Evolutionary conservation across 2,113 vertebrate genomes (phyloP).

Genomic region (Edolisoma coerulescens): DNA sequence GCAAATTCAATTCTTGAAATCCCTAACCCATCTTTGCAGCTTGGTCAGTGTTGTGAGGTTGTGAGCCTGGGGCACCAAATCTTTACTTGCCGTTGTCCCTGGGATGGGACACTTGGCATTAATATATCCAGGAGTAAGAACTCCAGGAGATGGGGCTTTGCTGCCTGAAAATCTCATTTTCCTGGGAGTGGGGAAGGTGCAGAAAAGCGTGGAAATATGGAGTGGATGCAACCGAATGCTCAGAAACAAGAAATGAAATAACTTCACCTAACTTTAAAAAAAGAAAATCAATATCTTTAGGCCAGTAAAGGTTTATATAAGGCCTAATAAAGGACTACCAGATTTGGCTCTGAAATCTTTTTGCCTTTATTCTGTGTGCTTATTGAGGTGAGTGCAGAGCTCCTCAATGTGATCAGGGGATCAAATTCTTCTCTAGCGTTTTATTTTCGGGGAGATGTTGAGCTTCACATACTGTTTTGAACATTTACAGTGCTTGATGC

Average conservation of each 20-base stretch:
- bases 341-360: not conserved
- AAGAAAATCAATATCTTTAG: not conserved
- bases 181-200: not conserved
- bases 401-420: not conserved
- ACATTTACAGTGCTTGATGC: not conserved
- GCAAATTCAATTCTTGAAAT: not conserved
- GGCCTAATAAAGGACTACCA: not conserved
- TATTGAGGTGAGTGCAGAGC: not conserved
- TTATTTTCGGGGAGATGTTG: not conserved
- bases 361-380: not conserved
- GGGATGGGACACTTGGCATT: not conserved
- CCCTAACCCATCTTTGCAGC: not conserved
- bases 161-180: not conserved
- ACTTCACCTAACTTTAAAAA: not conserved
- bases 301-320: not conserved
- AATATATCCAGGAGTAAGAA: accelerated
- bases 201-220: not conserved
- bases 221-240: not conserved
- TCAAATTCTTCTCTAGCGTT: not conserved
- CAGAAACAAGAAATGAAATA: not conserved
- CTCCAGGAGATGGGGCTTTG: not conserved
- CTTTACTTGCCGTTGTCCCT: not conserved
- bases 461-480: not conserved
- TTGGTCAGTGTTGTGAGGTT: not conserved
- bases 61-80: not conserved